Base-by-base conservation (phyloP, 2,888 invertebrate species). In the Heliconius ethilla region DNA sequence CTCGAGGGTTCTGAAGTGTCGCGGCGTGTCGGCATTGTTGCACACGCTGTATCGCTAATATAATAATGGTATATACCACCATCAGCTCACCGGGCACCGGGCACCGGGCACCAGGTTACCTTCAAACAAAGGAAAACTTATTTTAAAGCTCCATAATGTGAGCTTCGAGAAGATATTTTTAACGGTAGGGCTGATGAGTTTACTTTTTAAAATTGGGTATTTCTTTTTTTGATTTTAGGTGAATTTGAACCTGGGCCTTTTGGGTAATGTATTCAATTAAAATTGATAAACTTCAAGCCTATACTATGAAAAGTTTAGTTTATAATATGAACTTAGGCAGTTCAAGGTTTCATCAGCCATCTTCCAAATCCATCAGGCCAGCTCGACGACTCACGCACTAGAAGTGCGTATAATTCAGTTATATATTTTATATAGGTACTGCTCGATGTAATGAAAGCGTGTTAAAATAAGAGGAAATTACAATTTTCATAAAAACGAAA, bases 1-100 rank as follows among this genome's bases (percentile, higher is more conserved):
- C 85, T 86, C 90, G 88, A 91, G 92, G 90, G 91, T 87, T 69
- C 86, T 90, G 84, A 85, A 92, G 92, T 88, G 89, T 84, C 86
- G 85, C 83, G 83, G 82, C 81, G 77, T 82, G 82, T 79, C 87
- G 88, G 88, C 89, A 91, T 92, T 92, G 92, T 91, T 88, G 87
- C 87, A 87, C 82, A 78, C 75, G 80, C 81, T 87, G 87, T 88
- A 87, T 85, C 87, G 87, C 86, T 87, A 88, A 88, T 90, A 83
- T 79, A 83, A 82, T 84, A 82, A 90, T 90, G 89, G 79, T 82
- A 83, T 83, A 81, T 81, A 82, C 80, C 77, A 76, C 70, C 33
- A 75, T 78, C 62, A 27, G 45, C 63, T 73, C 73, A 77, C 76
- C 65, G 59, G 51, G 10, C 72, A 77, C 76, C 65, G 72, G 51